Base-by-base conservation (phyloP, 2,888 invertebrate species). In the Ditylenchus weischeri region DNA sequence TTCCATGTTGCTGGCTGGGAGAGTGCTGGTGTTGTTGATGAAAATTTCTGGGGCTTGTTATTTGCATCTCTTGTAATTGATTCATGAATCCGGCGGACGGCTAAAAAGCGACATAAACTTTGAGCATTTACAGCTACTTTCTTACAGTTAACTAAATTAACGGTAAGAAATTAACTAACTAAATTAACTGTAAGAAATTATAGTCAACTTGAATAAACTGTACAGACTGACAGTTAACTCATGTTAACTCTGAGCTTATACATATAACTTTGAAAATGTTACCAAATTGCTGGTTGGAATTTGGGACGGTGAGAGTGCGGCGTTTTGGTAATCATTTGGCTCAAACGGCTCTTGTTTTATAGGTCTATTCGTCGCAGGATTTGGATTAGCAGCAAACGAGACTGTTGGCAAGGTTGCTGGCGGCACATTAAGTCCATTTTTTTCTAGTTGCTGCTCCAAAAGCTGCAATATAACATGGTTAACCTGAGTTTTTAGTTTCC, bases 311-410 rank as follows among this genome's bases (percentile, higher is more conserved):
- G 76, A 75, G 35, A 73, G 57, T 35, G 75, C 72, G n/a, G 68
- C 68, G 47, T 23, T 43, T 29, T 48, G 29, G 36, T 38, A 35
- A n/a, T 29, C 48, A 6, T 57, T 64, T 11, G 80, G 80, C 43
- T 81, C 81, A 29, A 54, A 72, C n/a, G 79, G 72, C 63, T 81
- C 81, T 65, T 82, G 80, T 64, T 81, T 81, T 65, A 81, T 82
- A 15, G 74, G 76, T 43, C 76, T 61, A 50, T 49, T 58, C 29
- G 21, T 63, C n/a, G 29, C 57, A 18, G 38, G n/a, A 29, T 43
- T 38, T 7, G 62, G 36, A 15, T 29, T 57, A 13, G 36, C 19
- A 29, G 62, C 23, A 0, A 35, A 65, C n/a, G 54, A 15, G 43
- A 65, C 57, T 11, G 70, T 50, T 23, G 69, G 75, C 65, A 76